Conservation (phyloP, 1,140 invertebrate genomes). For the Apis mellifera region Amel_HAv3.1 CM009938.2:4068501-4069000, state of each 20-base stretch:
- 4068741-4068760: constrained; percentile 62
- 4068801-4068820: too few species aligned
- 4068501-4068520: neutral
- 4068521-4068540: neutral
- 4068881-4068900: too few species aligned
- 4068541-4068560: neutral
- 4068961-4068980: too few species aligned
- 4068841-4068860: neutral
- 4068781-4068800: constrained; percentile 1
- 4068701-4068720: constrained; percentile 31
- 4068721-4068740: constrained; percentile 42
- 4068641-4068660: constrained; percentile 48
- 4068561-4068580: neutral
- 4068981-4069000: too few species aligned
- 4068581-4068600: neutral
- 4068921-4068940: too few species aligned
- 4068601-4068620: neutral
- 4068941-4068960: too few species aligned
- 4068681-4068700: constrained; percentile 65
- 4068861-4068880: neutral
- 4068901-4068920: too few species aligned
- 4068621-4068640: constrained; percentile 12
- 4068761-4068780: constrained; percentile 44
- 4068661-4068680: constrained; percentile 68
- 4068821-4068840: too few species aligned